phyloP scores from a whole-genome alignment of 2,797 vertebrate species.

The Menidia menidia region DNA sequence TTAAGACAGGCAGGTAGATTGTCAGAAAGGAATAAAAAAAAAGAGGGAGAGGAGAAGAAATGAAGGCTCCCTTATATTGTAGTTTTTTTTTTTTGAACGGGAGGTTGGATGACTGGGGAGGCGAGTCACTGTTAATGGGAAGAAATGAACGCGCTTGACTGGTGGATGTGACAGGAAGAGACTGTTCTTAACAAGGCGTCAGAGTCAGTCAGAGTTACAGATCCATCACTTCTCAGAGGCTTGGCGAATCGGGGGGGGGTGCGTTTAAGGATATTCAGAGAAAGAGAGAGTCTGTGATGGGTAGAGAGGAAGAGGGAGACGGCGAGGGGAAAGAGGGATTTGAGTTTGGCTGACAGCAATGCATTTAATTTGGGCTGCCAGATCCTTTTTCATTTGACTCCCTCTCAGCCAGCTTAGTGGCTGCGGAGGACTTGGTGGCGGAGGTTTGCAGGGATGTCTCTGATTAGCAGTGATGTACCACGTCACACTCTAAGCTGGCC shows the following conservation, averaged over 20 bases:
- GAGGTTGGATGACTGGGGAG: constrained; percentile 70
- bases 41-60: constrained; percentile 66
- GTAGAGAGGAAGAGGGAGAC: constrained; percentile 72
- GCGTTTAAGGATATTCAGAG: constrained; percentile 80
- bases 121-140: constrained; percentile 80
- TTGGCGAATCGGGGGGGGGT: constrained; percentile 27
- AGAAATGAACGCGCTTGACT: constrained; percentile 82
- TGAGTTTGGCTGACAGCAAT: constrained; percentile 78
- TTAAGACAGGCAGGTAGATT: constrained; percentile 82
- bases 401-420: constrained; percentile 81
- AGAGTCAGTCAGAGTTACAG: constrained; percentile 84
- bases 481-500: constrained; percentile 80
- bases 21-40: constrained; percentile 79
- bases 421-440: constrained; percentile 74
- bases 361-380: constrained; percentile 85
- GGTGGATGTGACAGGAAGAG: constrained; percentile 84
- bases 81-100: constrained; percentile 58
- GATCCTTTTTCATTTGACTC: constrained; percentile 84
- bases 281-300: constrained; percentile 75
- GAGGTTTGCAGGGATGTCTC: constrained; percentile 80
- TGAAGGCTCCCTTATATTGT: constrained; percentile 73
- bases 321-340: constrained; percentile 71
- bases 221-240: constrained; percentile 82
- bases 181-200: constrained; percentile 86
- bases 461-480: constrained; percentile 81